Percentiles rank a stretch among this genome's conserved stretches.
These are phyloP conservation scores for Gerosis bhagava DNA, from an alignment of 2,888 invertebrate species.

Conservation along the genomic window DNA sequence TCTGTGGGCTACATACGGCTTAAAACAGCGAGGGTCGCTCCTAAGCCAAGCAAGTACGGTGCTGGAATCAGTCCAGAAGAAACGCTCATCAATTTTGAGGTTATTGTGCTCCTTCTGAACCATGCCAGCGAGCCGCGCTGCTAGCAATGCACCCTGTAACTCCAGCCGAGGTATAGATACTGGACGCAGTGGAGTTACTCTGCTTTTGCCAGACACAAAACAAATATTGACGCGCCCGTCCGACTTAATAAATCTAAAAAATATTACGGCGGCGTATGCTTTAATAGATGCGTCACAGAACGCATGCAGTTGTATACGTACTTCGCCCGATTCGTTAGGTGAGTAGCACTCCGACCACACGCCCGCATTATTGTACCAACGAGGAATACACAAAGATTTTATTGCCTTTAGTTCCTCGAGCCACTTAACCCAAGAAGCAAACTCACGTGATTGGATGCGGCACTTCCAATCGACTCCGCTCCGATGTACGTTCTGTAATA, in stretches of 20 bases:
- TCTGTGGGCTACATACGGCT: constrained; percentile 19
- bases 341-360: constrained; percentile 10
- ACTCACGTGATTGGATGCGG: constrained; percentile 27
- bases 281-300: constrained; percentile 39
- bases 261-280: constrained; percentile 37
- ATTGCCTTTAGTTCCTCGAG: constrained; percentile 11
- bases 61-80: constrained; percentile 21
- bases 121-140: constrained; percentile 6
- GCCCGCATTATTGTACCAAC: constrained; percentile 20
- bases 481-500: constrained; percentile 32
- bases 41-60: constrained; percentile 17
- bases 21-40: constrained; percentile 16
- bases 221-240: constrained; percentile 27
- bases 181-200: constrained; percentile 30
- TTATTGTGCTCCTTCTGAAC: constrained; percentile 10
- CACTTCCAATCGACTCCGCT: constrained; percentile 29
- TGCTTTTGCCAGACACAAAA: constrained; percentile 30
- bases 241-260: constrained; percentile 28
- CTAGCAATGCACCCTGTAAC: constrained; percentile 14
- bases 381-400: constrained; percentile 19
- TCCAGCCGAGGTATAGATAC: constrained; percentile 20
- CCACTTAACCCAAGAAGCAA: constrained; percentile 16
- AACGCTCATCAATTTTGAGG: constrained; percentile 4
- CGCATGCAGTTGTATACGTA: constrained; percentile 29
- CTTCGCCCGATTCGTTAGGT: constrained; percentile 8